A percentile compares a stretch with the other conserved stretches of the same genome.
phyloP scores from a whole-genome alignment of 1,140 invertebrate genomes.

The Anastatus disparis region DNA sequence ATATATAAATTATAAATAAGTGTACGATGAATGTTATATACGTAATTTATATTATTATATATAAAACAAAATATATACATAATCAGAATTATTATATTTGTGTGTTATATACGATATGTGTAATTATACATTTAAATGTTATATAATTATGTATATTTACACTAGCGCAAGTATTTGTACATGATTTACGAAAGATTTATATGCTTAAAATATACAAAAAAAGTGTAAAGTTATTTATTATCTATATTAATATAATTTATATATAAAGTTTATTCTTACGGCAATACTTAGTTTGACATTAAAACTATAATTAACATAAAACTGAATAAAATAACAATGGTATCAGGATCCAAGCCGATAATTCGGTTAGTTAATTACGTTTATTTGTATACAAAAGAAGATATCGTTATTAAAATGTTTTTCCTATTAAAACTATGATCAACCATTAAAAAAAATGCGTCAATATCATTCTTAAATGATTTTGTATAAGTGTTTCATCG shows the following conservation, averaged over 20 bases:
- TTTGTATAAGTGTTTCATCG: slow-evolving; percentile 20
- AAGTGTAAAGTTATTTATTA: slow-evolving; percentile 6
- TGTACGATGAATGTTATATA: slow-evolving; percentile 6
- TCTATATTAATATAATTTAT: slow-evolving; percentile 15
- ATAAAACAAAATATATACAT: too few relatives aligned
- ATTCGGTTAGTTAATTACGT: background rate
- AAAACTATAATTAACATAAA: background rate
- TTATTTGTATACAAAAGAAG: background rate
- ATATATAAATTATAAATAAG: slow-evolving; percentile 23
- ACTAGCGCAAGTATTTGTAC: background rate
- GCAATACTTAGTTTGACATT: background rate
- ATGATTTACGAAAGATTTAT: background rate
- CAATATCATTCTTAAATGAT: slow-evolving; percentile 16
- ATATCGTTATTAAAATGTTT: slow-evolving; percentile 1
- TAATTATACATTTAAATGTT: slow-evolving; percentile 13
- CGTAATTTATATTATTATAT: slow-evolving; percentile 17
- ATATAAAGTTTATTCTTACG: slow-evolving; percentile 24
- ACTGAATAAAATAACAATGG: too few relatives aligned
- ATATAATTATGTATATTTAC: slow-evolving; percentile 29
- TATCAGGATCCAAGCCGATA: background rate
- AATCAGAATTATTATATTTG: slow-evolving; percentile 6
- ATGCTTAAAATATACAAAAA: background rate
- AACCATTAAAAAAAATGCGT: background rate
- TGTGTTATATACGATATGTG: background rate
- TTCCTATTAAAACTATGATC: background rate